phyloP scores from a whole-genome alignment of 1,140 invertebrate species.

The Drosophila triauraria region DNA sequence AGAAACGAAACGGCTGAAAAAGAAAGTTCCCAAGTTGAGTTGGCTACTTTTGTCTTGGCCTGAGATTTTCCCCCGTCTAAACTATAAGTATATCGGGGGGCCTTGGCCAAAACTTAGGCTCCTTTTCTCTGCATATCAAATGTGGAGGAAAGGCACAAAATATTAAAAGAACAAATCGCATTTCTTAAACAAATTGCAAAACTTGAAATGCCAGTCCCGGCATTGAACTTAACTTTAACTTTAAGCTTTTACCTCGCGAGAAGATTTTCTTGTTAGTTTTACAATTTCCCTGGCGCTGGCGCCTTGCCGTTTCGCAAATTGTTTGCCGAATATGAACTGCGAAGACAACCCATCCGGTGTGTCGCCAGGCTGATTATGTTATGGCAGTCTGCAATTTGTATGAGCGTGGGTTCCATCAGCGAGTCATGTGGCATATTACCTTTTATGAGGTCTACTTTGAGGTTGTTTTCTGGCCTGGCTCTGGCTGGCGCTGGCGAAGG shows the following conservation, averaged over 20 bases:
- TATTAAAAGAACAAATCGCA: slow-evolving; percentile 21
- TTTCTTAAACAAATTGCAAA: slow-evolving; percentile 5
- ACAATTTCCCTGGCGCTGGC: neutral
- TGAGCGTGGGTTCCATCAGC: slow-evolving; percentile 36
- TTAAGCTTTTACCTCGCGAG: too few species aligned
- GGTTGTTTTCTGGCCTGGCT: slow-evolving; percentile 20
- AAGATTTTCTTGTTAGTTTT: slow-evolving; percentile 10
- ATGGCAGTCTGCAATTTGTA: slow-evolving; percentile 34
- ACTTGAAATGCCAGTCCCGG: neutral
- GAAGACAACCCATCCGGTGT: neutral
- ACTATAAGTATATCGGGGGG: slow-evolving; percentile 42
- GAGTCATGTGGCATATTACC: slow-evolving; percentile 63
- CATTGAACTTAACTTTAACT: too few species aligned
- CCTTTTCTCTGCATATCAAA: slow-evolving; percentile 41
- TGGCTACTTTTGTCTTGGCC: slow-evolving; percentile 64
- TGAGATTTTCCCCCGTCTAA: slow-evolving; percentile 54
- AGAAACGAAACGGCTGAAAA: slow-evolving; percentile 33
- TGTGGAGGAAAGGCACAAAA: slow-evolving; percentile 4
- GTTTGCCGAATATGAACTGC: slow-evolving; percentile 5
- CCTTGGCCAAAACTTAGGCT: slow-evolving; percentile 28
- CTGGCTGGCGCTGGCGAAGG: neutral
- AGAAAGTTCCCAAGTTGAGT: slow-evolving; percentile 46
- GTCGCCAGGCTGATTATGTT: slow-evolving; percentile 52
- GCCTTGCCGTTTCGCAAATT: neutral
- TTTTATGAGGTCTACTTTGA: slow-evolving; percentile 60